Percentiles rank a stretch among this genome's conserved stretches.
These are phyloP conservation scores for Heliothis peltigera DNA, from an alignment of 2,888 invertebrate genomes.

Conservation along the genomic window DNA sequence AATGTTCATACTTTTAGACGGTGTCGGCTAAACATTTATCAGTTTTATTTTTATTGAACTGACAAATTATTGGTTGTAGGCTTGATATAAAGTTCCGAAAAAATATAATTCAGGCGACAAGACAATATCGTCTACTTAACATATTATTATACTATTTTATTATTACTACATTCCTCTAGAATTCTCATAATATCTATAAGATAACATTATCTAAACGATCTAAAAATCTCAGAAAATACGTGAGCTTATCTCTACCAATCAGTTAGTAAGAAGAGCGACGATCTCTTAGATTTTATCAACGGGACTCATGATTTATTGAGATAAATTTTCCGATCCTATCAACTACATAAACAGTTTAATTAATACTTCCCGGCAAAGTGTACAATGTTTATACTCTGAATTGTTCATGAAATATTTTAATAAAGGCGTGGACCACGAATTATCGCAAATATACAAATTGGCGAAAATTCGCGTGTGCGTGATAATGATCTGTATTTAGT, in stretches of 20 bases:
- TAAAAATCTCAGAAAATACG: conserved; percentile 3
- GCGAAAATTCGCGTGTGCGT: not conserved
- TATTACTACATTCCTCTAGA: too few species aligned
- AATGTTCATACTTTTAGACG: too few species aligned
- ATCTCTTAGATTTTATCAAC: not conserved
- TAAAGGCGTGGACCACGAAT: too few species aligned
- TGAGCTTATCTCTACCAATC: conserved; percentile 19
- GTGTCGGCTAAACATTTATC: too few species aligned
- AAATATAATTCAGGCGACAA: conserved; percentile 4
- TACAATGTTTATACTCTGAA: not conserved
- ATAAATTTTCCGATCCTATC: conserved; percentile 11
- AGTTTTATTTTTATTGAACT: too few species aligned
- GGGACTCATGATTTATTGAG: conserved; percentile 14
- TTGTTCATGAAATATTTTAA: not conserved
- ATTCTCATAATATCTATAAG: not conserved
- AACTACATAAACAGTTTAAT: conserved; percentile 16
- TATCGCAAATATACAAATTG: not conserved
- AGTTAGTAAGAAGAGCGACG: not conserved
- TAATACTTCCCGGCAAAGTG: not conserved
- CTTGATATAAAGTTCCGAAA: not conserved
- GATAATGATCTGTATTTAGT: not conserved
- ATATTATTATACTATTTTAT: too few species aligned
- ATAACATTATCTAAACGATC: conserved; percentile 27
- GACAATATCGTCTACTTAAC: too few species aligned
- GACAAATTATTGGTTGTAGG: too few species aligned